Evolutionary conservation across 1,140 invertebrate species (phyloP).

Genomic region (Cardiocondyla obscurior): DNA sequence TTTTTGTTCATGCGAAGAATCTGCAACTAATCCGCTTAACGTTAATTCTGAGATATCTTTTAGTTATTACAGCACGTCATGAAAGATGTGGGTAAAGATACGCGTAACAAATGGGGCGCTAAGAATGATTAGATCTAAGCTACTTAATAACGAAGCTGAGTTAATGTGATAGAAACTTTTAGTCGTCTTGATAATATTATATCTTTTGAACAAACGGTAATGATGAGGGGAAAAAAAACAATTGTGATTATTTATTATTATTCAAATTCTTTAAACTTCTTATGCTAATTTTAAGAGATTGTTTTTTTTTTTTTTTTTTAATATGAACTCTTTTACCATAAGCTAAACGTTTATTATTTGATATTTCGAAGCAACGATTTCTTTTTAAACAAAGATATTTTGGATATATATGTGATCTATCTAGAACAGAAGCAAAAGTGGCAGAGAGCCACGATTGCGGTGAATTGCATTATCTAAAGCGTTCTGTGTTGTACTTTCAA

Average conservation of each 20-base stretch:
- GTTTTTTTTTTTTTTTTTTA: too few species aligned
- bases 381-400: neutral
- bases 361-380: neutral
- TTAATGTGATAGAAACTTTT: neutral
- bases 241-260: neutral
- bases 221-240: neutral
- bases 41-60: neutral
- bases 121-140: slow-evolving; percentile 8
- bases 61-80: neutral
- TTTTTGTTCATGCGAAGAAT: neutral
- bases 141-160: slow-evolving; percentile 20
- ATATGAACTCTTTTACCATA: too few species aligned
- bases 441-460: neutral
- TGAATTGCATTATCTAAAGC: slow-evolving; percentile 21
- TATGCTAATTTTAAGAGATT: neutral
- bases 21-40: neutral
- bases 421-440: neutral
- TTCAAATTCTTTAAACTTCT: neutral
- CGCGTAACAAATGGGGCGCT: neutral
- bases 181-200: neutral
- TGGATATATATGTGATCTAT: neutral
- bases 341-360: neutral
- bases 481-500: slow-evolving; percentile 1
- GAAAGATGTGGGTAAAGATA: slow-evolving; percentile 14
- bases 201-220: neutral